Evolutionary conservation across 2,888 invertebrate genomes (phyloP), one percentile per base, ranked within the genome.

Genomic region (Macrosiphum euphorbiae): DNA sequence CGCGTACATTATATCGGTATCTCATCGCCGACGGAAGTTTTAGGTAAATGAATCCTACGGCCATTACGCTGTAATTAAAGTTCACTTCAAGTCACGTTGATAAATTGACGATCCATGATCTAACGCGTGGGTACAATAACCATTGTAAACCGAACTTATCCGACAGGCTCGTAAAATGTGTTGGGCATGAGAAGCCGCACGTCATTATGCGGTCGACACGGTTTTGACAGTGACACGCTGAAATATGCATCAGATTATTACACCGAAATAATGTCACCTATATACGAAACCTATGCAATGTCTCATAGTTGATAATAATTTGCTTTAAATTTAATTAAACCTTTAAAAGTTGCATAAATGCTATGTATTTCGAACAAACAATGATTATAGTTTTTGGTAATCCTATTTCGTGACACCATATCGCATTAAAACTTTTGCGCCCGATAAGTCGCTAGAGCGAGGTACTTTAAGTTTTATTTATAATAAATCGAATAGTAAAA

Each of bases 161-260:
- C 50, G 92, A 67, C 92, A 61, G 35, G 87, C 35, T 50, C 35
- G 87, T 50, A 50, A 35, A 87, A 67, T 35, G 61, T 84, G 84
- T 35, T 28, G 8, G 13, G 52, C 50, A 35, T 50, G 85, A 85
- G 58, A 91, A 44, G 91, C 44, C 50, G 44, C 85, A 55, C 85
- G 91, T 87, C 86, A 86, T 58, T 55, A 87, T 47, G 86, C 67
- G 88, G 92, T 88, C 44, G 92, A 92, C 92, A 67, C 88, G 52
- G 55, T 67, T 61, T 41, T 35, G 92, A 78, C 78, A 86, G 44
- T 61, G 91, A 86, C 91, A 61, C 78, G 78, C 88, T 50, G 78
- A 92, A 88, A 92, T 88, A 78, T 44, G 24, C 78, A 67, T 88
- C 67, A n/a, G 35, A 61, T 67, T 50, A 92, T 50, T 20, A 26